A percentile compares a stretch with the other conserved stretches of the same genome.
Conservation (phyloP, 2,888 invertebrate species). For the Drosophila fungiperda region DNA sequence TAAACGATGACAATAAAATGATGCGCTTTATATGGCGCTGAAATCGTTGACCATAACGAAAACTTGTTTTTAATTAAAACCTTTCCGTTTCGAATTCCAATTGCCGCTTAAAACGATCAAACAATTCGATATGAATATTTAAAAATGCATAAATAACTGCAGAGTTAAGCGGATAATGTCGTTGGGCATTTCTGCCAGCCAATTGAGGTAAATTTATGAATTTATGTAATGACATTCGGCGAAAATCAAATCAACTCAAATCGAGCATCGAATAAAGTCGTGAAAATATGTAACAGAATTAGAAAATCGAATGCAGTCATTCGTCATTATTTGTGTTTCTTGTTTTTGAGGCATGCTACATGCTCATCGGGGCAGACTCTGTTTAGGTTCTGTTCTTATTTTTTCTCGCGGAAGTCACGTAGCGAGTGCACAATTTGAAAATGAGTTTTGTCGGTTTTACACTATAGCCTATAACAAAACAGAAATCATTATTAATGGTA, state of each 20-base stretch:
- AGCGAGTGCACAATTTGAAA: conserved; percentile 75
- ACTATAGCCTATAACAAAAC: conserved; percentile 49
- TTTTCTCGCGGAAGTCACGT: conserved; percentile 77
- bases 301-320: conserved; percentile 3
- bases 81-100: conserved; percentile 51
- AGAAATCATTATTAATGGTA: conserved; percentile 63
- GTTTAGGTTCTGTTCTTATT: conserved; percentile 24
- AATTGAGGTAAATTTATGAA: conserved; percentile 36
- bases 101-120: conserved; percentile 47
- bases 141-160: conserved; percentile 72
- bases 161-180: conserved; percentile 35
- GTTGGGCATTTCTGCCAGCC: conserved; percentile 51
- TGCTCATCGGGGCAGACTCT: not conserved
- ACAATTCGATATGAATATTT: conserved; percentile 74
- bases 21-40: conserved; percentile 54
- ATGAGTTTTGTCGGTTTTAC: conserved; percentile 81
- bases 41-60: conserved; percentile 42
- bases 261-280: conserved; percentile 5
- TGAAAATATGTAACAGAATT: conserved; percentile 10
- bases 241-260: conserved; percentile 15
- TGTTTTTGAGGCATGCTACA: conserved; percentile 9
- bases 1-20: conserved; percentile 11
- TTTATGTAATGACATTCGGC: conserved; percentile 44
- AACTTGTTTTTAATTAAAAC: conserved; percentile 76
- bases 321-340: conserved; percentile 7